Base-by-base conservation (phyloP, 2,797 vertebrate genomes). In the Adelosebastes latens region DNA sequence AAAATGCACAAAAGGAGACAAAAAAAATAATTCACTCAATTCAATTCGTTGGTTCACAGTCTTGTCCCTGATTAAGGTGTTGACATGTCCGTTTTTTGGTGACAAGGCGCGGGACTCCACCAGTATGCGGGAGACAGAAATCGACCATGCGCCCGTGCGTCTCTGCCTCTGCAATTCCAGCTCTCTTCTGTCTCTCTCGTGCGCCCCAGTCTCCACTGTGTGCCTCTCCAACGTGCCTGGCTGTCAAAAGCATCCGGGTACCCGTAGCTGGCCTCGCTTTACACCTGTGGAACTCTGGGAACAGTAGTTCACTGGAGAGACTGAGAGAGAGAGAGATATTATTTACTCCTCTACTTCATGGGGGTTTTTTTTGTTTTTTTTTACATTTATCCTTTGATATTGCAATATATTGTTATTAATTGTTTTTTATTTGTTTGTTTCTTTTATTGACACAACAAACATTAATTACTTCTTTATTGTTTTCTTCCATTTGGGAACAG, bases 81-180 rank as follows among this genome's bases (percentile, higher is more conserved):
- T 92, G 91, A 90, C 90, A 92, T 46, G 27, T 36, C 77, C 53
- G 84, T 80, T 52, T 80, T 52, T 53, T 11, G 76, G 82, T 89
- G 89, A 91, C 90, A 89, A 6, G 81, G 72, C 77, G 20, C 90
- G 92, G 90, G 91, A 94, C 91, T 93, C 90, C 93, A 6, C 92
- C 89, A 29, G 88, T 92, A 91, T 93, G 90, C 87, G 89, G 93
- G 89, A 92, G 88, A 88, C 82, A 77, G 88, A 86, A 76, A 91
- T 80, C 87, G 88, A 87, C 81, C 87, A 88, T 82, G 89, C 87
- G 84, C 91, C 85, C 90, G 88, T 87, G 93, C 91, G 88, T 90
- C 92, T 93, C 88, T 91, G 90, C 92, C 94, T 93, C 95, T 95
- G 96, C 95, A 92, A 94, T 95, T 93, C 91, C 94, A 88, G 90